A percentile compares a stretch with the other conserved stretches of the same genome.
phyloP scores from a whole-genome alignment of 2,888 invertebrate species.

The Byasa hedistus region DNA sequence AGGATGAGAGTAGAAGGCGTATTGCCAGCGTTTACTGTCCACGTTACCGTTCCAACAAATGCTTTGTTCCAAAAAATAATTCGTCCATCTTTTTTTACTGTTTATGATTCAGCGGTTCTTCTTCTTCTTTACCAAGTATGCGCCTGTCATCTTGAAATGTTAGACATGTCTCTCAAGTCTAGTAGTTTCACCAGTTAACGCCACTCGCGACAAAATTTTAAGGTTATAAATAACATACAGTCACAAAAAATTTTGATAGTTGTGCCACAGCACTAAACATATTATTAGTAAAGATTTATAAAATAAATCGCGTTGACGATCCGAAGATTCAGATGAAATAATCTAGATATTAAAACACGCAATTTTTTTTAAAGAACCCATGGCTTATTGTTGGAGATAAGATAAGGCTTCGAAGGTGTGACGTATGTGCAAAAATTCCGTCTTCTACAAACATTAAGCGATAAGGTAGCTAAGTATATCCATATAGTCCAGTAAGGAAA shows the following conservation, averaged over 20 bases:
- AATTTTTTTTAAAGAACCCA: background rate
- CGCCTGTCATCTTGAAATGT: background rate
- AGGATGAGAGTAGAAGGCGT: conserved; percentile 13
- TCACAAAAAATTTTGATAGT: background rate
- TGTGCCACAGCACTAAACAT: background rate
- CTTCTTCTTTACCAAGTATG: background rate
- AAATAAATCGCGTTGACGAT: too few species aligned
- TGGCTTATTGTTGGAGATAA: background rate
- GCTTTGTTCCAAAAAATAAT: conserved; percentile 20
- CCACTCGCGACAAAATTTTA: background rate
- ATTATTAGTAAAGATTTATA: too few species aligned
- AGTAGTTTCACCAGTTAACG: background rate
- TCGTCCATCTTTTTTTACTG: background rate
- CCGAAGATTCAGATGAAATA: too few species aligned
- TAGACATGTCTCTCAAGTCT: background rate
- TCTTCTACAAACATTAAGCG: background rate
- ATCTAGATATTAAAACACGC: background rate
- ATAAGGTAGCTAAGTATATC: background rate
- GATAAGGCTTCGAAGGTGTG: background rate
- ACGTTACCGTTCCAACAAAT: background rate
- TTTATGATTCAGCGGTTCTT: background rate
- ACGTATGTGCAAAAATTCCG: background rate
- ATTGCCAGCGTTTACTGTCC: conserved; percentile 10
- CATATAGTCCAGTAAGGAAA: background rate
- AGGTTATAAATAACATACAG: too few species aligned